Base-by-base conservation (phyloP, 2,797 vertebrate genomes). In the Siniperca scherzeri region DNA sequence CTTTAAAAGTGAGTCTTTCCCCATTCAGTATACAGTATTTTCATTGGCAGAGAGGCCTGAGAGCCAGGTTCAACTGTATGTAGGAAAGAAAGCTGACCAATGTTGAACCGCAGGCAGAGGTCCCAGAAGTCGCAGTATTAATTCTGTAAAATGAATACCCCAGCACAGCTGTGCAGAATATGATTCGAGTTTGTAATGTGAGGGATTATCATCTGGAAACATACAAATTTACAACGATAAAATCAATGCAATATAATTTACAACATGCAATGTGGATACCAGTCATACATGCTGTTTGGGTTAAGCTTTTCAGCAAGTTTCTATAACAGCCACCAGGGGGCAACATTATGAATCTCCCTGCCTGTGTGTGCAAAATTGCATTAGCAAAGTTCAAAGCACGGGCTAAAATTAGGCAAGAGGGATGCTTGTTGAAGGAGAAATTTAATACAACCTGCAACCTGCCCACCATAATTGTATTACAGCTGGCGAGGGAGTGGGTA, bases 281-380 rank as follows among this genome's bases (percentile, higher is more conserved):
- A 14, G 10, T 27, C 4, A 16, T 6, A 19, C 1, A 16, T n/a
- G 2, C 50, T 14, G 38, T 27, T 13, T n/a, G 25, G 11, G 21
- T 52, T 6, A 16, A 59, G 17, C 22, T 13, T 33, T n/a, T 10
- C 16, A 46, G 7, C 7, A 27, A 27, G 9, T 46, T 12, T 3
- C 1, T 7, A 0, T 7, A 17, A 6, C 2, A 0, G 25, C 77
- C 90, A 69, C 73, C 46, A 89, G 86, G 78, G 30, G 89, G 88
- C 77, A 33, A 8, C 62, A 36, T 55, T 7, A 3, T 1, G 1
- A 46, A 22, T 14, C 0, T 8, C 19, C 21, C 14, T 57, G 4
- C 0, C 9, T n/a, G 8, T 25, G 11, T 7, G 14, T 22, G 16
- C 55, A 57, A 25, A 65, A 67, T 62, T 44, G 0, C 36, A 30